Conservation (phyloP, 2,797 vertebrate genomes). For the Etheostoma nigrum region DNA sequence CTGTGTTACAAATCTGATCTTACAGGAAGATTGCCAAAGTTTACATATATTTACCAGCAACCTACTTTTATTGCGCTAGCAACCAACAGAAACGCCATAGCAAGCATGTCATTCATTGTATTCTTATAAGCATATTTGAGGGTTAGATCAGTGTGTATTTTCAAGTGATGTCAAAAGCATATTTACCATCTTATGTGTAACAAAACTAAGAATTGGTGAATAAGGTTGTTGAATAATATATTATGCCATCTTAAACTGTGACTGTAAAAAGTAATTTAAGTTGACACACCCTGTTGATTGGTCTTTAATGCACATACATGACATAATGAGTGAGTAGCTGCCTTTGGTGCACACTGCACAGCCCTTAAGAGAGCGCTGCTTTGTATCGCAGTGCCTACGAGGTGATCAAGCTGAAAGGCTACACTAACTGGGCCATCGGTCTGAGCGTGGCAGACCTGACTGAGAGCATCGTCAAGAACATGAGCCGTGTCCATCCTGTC, state of each 20-base stretch:
- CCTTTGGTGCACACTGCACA: too few species aligned
- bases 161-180: neutral
- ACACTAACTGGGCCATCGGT: conserved; percentile 99
- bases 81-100: too few species aligned
- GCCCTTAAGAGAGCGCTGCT: neutral
- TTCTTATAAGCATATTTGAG: too few species aligned
- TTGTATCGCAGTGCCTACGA: conserved; percentile 90
- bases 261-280: neutral
- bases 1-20: conserved; percentile 9
- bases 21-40: too few species aligned
- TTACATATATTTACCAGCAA: too few species aligned
- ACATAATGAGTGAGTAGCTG: too few species aligned
- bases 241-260: neutral
- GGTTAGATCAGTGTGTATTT: neutral
- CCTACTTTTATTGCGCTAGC: too few species aligned
- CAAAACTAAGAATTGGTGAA: neutral
- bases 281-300: neutral
- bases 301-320: neutral
- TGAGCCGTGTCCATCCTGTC: conserved; percentile 91
- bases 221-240: neutral
- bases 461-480: conserved; percentile 93
- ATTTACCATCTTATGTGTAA: neutral
- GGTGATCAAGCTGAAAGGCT: conserved; percentile 97
- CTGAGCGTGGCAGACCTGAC: conserved; percentile 94
- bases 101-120: too few species aligned